A percentile compares a stretch with the other conserved stretches of the same genome.
Evolutionary conservation across 2,888 invertebrate genomes (phyloP).

Genomic region (Noctua pronuba): DNA sequence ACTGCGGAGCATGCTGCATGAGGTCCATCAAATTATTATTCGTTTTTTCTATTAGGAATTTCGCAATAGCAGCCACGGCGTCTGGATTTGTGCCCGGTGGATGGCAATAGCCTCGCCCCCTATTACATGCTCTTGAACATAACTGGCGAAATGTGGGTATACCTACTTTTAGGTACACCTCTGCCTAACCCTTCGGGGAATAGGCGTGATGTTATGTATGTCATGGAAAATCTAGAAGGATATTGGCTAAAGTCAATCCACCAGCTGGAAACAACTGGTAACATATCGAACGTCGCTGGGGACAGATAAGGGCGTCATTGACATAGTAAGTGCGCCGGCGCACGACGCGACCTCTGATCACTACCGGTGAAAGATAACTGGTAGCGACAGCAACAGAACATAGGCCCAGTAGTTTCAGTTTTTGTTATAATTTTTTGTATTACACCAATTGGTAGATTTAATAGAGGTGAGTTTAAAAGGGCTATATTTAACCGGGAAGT

Average conservation of each 20-base stretch:
- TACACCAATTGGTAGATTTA: too few species aligned
- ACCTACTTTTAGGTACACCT: too few species aligned
- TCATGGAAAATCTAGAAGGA: neutral
- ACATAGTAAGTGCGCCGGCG: slow-evolving; percentile 71
- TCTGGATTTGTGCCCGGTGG: too few species aligned
- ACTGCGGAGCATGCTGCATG: too few species aligned
- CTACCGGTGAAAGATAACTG: slow-evolving; percentile 79
- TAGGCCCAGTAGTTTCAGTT: neutral
- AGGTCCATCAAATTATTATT: neutral
- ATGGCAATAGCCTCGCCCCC: too few species aligned
- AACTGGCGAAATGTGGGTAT: too few species aligned
- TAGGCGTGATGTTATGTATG: neutral
- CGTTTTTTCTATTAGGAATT: too few species aligned
- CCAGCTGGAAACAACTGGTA: neutral
- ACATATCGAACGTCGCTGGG: slow-evolving; percentile 25
- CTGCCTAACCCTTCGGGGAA: neutral
- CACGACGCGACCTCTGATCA: slow-evolving; percentile 70
- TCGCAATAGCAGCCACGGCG: too few species aligned
- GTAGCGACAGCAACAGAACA: slow-evolving; percentile 72
- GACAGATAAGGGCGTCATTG: slow-evolving; percentile 70
- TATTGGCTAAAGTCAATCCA: neutral
- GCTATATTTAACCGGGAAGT: too few species aligned
- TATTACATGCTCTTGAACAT: neutral
- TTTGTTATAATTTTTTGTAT: too few species aligned
- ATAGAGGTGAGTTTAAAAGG: too few species aligned